phyloP scores from a whole-genome alignment of 2,888 invertebrate species.

The Sphaerophoria rueppellii region DNA sequence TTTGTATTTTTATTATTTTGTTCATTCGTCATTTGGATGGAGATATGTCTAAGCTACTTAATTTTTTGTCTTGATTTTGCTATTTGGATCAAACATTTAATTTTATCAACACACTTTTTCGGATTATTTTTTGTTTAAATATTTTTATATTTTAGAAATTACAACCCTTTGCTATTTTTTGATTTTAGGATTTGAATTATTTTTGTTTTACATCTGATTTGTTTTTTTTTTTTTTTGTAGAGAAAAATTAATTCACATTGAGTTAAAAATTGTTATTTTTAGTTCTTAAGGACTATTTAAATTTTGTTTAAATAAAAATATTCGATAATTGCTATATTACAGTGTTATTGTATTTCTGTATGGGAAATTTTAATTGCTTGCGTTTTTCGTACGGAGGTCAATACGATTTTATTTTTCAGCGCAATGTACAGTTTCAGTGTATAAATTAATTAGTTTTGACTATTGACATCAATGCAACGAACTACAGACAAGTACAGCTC shows the following conservation, averaged over 20 bases:
- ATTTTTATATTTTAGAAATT: constrained; percentile 44
- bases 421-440: neutral
- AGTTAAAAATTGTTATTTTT: constrained; percentile 1
- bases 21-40: constrained; percentile 62
- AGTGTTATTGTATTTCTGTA: constrained; percentile 25
- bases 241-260: constrained; percentile 14
- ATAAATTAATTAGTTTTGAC: too few relatives aligned
- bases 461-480: too few relatives aligned
- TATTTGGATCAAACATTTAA: constrained; percentile 22
- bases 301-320: neutral
- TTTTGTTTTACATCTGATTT: neutral
- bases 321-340: constrained; percentile 23
- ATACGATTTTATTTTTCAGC: constrained; percentile 35
- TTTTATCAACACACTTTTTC: constrained; percentile 21
- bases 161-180: constrained; percentile 58
- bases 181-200: constrained; percentile 26
- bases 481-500: too few relatives aligned
- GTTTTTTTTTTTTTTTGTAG: constrained; percentile 3
- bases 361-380: constrained; percentile 48
- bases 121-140: constrained; percentile 25
- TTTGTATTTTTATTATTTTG: constrained; percentile 29
- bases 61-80: constrained; percentile 28
- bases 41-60: constrained; percentile 70
- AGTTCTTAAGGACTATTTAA: constrained; percentile 3
- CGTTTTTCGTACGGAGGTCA: constrained; percentile 44